phyloP scores from a whole-genome alignment of 2,888 invertebrate genomes.

The Myopa testacea region DNA sequence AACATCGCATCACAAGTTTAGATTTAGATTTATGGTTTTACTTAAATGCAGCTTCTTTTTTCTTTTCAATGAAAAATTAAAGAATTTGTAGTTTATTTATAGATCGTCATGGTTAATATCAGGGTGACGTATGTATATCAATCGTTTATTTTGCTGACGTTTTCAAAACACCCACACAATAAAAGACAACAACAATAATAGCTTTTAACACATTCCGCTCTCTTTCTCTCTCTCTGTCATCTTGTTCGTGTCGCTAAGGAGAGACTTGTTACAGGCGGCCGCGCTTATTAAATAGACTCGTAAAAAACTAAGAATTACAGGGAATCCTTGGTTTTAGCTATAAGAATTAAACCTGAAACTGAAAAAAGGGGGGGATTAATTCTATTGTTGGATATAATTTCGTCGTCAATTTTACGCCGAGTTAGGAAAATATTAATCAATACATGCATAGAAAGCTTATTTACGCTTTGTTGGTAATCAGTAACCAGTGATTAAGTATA shows the following conservation, averaged over 20 bases:
- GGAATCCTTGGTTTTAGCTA: slow-evolving; percentile 15
- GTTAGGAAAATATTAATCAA: too few relatives aligned
- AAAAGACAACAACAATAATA: neutral
- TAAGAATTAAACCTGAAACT: neutral
- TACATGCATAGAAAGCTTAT: too few relatives aligned
- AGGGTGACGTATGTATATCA: slow-evolving; percentile 15
- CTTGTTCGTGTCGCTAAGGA: neutral
- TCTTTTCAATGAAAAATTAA: neutral
- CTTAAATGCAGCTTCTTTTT: neutral
- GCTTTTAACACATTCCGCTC: neutral
- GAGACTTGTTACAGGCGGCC: neutral
- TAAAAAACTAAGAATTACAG: neutral
- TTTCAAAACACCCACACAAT: slow-evolving; percentile 28
- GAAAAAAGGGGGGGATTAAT: neutral
- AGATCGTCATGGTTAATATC: slow-evolving; percentile 26
- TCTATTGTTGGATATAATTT: too few relatives aligned
- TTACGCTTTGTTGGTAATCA: too few relatives aligned
- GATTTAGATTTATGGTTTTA: too few relatives aligned
- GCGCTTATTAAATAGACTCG: neutral
- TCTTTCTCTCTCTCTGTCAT: neutral
- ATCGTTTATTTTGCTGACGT: slow-evolving; percentile 21
- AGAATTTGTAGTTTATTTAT: slow-evolving; percentile 15
- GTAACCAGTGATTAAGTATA: too few relatives aligned
- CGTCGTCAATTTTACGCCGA: too few relatives aligned
- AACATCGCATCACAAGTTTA: too few relatives aligned